These are phyloP conservation scores for Teleogryllus oceanicus DNA, from an alignment of 2,888 invertebrate species.

Conservation along the genomic window DNA sequence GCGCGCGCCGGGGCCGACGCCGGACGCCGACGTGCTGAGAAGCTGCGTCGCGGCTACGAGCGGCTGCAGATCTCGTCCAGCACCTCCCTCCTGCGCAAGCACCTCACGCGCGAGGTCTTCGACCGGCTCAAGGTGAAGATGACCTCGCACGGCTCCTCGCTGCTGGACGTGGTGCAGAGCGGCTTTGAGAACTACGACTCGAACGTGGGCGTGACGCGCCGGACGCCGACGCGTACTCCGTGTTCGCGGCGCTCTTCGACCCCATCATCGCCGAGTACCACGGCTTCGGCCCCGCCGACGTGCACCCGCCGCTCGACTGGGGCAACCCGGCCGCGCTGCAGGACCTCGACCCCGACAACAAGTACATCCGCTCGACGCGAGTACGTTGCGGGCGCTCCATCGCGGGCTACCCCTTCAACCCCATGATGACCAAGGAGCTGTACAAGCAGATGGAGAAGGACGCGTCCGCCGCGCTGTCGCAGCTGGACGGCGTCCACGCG, in stretches of 20 bases:
- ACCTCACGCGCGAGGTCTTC: constrained; percentile 54
- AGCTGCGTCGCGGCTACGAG: constrained; percentile 53
- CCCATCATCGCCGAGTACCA: constrained; percentile 68
- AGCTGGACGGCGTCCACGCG: constrained; percentile 47
- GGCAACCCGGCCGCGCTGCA: constrained; percentile 56
- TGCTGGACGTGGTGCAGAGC: constrained; percentile 63
- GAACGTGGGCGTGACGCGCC: constrained; percentile 62
- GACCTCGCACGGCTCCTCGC: constrained; percentile 56
- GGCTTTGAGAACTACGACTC: constrained; percentile 65
- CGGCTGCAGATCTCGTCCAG: constrained; percentile 53
- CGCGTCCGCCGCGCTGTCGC: constrained; percentile 42
- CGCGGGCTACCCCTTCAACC: constrained; percentile 64
- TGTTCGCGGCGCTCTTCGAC: constrained; percentile 63
- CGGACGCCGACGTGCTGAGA: constrained; percentile 45
- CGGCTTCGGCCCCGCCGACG: constrained; percentile 55
- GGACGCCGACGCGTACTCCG: constrained; percentile 64
- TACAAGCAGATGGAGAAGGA: constrained; percentile 61
- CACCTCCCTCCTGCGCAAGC: constrained; percentile 61
- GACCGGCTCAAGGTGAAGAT: constrained; percentile 55
- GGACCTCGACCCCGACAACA: constrained; percentile 59
- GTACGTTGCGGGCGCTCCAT: constrained; percentile 62
- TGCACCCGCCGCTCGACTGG: constrained; percentile 61
- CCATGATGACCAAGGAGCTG: constrained; percentile 60
- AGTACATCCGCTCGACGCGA: constrained; percentile 63
- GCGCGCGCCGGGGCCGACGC: background rate